phyloP scores from a whole-genome alignment of 1,140 invertebrate species.

The Ostrea denselamellosa region DNA sequence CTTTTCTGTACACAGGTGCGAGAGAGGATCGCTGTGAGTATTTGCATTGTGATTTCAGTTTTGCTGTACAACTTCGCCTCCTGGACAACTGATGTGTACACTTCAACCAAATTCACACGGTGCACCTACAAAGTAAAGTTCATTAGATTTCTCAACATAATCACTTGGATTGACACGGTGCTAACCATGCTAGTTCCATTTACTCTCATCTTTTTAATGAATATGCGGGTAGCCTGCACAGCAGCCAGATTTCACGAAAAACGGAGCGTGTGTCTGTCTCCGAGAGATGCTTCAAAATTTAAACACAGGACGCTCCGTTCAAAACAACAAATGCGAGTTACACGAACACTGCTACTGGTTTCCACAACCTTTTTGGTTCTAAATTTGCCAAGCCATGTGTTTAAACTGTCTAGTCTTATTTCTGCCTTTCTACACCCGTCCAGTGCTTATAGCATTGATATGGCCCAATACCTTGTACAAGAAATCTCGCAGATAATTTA shows the following conservation, averaged over 20 bases:
- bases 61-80: slow-evolving; percentile 64
- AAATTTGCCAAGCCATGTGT: slow-evolving; percentile 84
- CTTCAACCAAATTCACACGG: slow-evolving; percentile 40
- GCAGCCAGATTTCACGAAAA: slow-evolving; percentile 53
- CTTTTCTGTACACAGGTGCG: slow-evolving; percentile 68
- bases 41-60: slow-evolving; percentile 58
- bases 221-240: slow-evolving; percentile 64
- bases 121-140: slow-evolving; percentile 48
- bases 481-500: slow-evolving; percentile 79
- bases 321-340: slow-evolving; percentile 85
- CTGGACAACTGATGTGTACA: slow-evolving; percentile 52
- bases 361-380: slow-evolving; percentile 88
- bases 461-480: slow-evolving; percentile 58
- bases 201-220: slow-evolving; percentile 82
- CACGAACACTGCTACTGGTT: slow-evolving; percentile 89
- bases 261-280: slow-evolving; percentile 47
- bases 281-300: slow-evolving; percentile 35
- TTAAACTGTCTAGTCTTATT: slow-evolving; percentile 71
- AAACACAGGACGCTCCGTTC: slow-evolving; percentile 72
- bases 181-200: slow-evolving; percentile 81
- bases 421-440: slow-evolving; percentile 25
- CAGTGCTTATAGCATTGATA: slow-evolving; percentile 28
- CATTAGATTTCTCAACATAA: slow-evolving; percentile 78
- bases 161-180: slow-evolving; percentile 82
- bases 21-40: slow-evolving; percentile 55